Evolutionary conservation across 2,888 invertebrate genomes (phyloP).

Genomic region (Megastigmus dorsalis): DNA sequence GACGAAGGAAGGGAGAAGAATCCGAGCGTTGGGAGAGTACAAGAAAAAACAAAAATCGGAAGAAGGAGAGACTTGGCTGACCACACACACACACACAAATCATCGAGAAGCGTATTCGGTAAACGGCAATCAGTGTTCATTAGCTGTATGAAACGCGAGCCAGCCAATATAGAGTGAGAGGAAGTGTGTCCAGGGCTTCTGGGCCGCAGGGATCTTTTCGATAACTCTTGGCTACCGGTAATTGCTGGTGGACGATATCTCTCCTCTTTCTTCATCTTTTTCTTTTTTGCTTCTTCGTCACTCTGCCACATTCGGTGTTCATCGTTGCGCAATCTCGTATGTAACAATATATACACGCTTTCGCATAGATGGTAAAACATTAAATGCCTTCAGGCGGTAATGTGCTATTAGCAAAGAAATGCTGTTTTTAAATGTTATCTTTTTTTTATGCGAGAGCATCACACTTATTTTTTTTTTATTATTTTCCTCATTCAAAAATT

Average conservation of each 20-base stretch:
- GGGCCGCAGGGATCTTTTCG: constrained; percentile 72
- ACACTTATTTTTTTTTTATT: too few relatives aligned
- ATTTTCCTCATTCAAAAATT: too few relatives aligned
- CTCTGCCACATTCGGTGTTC: not conserved
- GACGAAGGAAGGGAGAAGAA: not conserved
- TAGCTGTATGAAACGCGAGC: constrained; percentile 66
- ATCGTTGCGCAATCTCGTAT: constrained; percentile 69
- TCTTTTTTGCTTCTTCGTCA: constrained; percentile 41
- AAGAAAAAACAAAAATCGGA: too few relatives aligned
- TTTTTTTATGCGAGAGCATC: too few relatives aligned
- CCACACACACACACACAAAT: too few relatives aligned
- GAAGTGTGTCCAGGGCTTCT: constrained; percentile 61
- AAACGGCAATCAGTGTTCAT: constrained; percentile 73
- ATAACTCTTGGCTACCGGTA: constrained; percentile 71
- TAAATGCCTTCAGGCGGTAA: constrained; percentile 68
- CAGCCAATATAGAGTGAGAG: too few relatives aligned
- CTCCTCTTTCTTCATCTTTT: constrained; percentile 53
- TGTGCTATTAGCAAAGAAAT: too few relatives aligned
- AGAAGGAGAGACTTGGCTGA: constrained; percentile 3
- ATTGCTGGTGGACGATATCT: constrained; percentile 69
- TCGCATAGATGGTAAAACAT: constrained; percentile 72
- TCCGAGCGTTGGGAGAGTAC: not conserved
- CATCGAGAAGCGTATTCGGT: constrained; percentile 64
- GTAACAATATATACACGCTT: constrained; percentile 69
- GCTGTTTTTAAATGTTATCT: too few relatives aligned